These are phyloP conservation scores for Catharus ustulatus DNA, from an alignment of 2,797 vertebrate genomes.

Conservation along the genomic window DNA sequence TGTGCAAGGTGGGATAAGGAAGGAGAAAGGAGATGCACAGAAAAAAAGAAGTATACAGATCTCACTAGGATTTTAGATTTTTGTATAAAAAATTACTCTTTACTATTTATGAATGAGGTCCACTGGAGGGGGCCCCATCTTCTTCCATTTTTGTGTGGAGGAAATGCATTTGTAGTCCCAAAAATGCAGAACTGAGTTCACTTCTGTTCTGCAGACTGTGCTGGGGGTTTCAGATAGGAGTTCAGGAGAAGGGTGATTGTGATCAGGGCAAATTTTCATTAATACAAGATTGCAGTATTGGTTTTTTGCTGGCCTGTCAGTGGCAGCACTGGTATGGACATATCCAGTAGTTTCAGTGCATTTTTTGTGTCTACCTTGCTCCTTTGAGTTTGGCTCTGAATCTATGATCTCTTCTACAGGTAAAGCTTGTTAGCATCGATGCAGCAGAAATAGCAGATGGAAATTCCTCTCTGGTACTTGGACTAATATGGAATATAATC, in stretches of 20 bases:
- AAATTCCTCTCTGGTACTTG: conserved; percentile 94
- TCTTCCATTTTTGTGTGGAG: background rate
- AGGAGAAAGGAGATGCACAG: background rate
- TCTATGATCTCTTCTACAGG: conserved; percentile 75
- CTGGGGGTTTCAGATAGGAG: background rate
- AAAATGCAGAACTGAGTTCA: background rate
- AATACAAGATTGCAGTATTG: background rate
- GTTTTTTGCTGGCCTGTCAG: background rate
- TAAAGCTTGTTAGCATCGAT: conserved; percentile 95
- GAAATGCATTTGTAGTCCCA: background rate
- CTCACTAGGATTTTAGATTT: background rate
- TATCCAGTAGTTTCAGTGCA: background rate
- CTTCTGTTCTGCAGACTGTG: background rate
- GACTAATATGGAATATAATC: conserved; percentile 98
- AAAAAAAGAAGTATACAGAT: background rate
- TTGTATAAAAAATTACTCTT: background rate
- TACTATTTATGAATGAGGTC: background rate
- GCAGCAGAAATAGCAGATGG: conserved; percentile 93
- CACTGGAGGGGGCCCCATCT: background rate
- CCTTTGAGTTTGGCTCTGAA: background rate
- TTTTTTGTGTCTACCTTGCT: background rate
- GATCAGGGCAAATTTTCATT: background rate
- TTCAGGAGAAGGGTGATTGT: background rate
- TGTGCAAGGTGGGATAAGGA: background rate
- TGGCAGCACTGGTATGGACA: background rate